phyloP scores from a whole-genome alignment of 2,888 invertebrate species.

The Lottia scabra region DNA sequence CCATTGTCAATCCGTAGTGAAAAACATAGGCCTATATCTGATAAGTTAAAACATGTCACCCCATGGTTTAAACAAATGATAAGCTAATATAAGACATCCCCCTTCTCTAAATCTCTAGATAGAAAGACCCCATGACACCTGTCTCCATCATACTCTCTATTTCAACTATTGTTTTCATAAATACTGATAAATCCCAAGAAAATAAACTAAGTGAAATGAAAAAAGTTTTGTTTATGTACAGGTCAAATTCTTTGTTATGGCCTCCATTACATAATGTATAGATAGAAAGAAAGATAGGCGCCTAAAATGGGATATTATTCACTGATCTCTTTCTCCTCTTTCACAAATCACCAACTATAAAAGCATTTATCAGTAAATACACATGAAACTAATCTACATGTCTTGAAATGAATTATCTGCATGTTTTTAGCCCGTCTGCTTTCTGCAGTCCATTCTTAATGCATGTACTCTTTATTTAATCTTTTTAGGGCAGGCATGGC shows the following conservation, averaged over 20 bases:
- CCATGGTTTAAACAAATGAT: neutral
- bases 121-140: neutral
- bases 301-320: neutral
- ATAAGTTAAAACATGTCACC: neutral
- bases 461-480: neutral
- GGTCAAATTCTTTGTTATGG: neutral
- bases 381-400: neutral
- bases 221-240: neutral
- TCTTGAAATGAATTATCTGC: conserved; percentile 3
- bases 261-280: neutral
- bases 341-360: neutral
- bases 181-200: neutral
- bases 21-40: too few species aligned
- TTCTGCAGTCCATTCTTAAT: neutral
- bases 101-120: neutral
- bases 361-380: neutral
- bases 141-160: neutral
- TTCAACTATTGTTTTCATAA: neutral
- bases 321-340: neutral
- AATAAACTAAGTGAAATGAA: neutral
- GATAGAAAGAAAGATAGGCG: neutral
- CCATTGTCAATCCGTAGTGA: too few species aligned
- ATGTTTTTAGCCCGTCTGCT: neutral
- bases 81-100: neutral
- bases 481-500: neutral